Evolutionary conservation across 1,140 invertebrate species (phyloP).

Genomic region (Drosophila pseudoobscura): DNA sequence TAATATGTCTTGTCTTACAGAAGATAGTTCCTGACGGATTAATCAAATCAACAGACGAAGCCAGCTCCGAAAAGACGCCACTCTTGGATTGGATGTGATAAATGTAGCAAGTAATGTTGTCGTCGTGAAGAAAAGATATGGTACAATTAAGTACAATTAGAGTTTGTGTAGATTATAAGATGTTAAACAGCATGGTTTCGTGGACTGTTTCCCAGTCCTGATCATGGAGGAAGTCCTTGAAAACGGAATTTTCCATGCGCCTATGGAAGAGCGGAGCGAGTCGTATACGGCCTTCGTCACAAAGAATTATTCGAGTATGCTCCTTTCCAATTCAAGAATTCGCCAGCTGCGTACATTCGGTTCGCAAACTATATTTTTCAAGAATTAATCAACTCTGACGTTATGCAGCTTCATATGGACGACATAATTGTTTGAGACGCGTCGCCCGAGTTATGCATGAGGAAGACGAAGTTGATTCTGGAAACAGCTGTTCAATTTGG

Average conservation of each 20-base stretch:
- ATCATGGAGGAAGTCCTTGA: conserved; percentile 36
- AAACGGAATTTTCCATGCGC: not conserved
- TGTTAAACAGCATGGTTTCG: conserved; percentile 4
- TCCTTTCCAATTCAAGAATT: too few relatives aligned
- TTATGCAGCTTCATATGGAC: too few relatives aligned
- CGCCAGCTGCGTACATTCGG: too few relatives aligned
- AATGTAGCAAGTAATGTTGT: conserved; percentile 57
- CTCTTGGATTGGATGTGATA: conserved; percentile 7
- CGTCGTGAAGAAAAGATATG: conserved; percentile 59
- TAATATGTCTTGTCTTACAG: too few relatives aligned
- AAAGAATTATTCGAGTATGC: not conserved
- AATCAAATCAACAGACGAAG: not conserved
- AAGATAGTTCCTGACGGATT: conserved; percentile 4
- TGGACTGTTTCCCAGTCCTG: conserved; percentile 44
- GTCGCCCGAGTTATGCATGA: too few relatives aligned
- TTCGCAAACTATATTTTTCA: too few relatives aligned
- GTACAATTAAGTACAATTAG: conserved; percentile 25
- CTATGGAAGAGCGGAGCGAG: not conserved
- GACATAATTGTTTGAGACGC: too few relatives aligned
- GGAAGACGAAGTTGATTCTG: too few relatives aligned
- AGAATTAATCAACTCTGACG: too few relatives aligned
- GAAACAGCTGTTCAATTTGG: too few relatives aligned
- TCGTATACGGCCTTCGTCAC: conserved; percentile 1
- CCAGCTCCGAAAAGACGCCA: conserved; percentile 1
- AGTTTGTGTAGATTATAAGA: conserved; percentile 44